Base-by-base conservation (phyloP, 2,113 vertebrate species). In the Microcebus ravelobensis region DNA sequence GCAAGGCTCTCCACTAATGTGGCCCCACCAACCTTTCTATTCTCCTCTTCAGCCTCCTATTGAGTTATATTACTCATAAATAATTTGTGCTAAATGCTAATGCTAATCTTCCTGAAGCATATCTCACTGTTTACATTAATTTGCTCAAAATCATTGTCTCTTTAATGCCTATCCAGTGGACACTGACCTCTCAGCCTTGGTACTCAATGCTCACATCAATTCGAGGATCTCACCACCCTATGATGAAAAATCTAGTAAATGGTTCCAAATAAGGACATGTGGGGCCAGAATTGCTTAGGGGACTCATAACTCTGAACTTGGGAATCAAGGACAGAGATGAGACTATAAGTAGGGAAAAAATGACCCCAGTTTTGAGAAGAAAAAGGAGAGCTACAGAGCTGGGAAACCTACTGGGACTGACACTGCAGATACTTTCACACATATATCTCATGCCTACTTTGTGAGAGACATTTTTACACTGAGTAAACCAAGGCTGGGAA, bases 391-490 rank as follows among this genome's bases (percentile, higher is more conserved):
- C 5, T 50, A 21, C 9, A 36, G 5, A 27, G 20, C 17, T 50
- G 14, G 9, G 55, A 82, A 81, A 63, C 20, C n/a, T 93, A n/a
- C 31, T 73, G 63, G 8, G 27, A 81, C 12, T 27, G 67, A 67
- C 50, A 77, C 12, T 63, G 25, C 20, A 52, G 74, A 85, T 34
- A 25, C 70, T 94, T 95, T 92, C 59, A 61, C 31, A 34, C 3
- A 31, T 85, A 20, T n/a, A 68, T 39, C 31, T 20, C 39, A 82
- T 27, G 55, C 10, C 8, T 70, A 57, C 57, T 92, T 79, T 85
- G 77, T 48, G 27, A 87, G 29, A 87, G 48, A 87, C 18, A 70
- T 73, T 88, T 96, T 96, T 80, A 85, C 52, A 36, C 18, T 84
- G 65, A 81, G 31, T 25, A 87, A 90, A 92, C 20, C 29, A 90